Evolutionary conservation across 1,140 invertebrate genomes (phyloP), one percentile per base, ranked within the genome.

Genomic region (Dinoponera quadriceps): DNA sequence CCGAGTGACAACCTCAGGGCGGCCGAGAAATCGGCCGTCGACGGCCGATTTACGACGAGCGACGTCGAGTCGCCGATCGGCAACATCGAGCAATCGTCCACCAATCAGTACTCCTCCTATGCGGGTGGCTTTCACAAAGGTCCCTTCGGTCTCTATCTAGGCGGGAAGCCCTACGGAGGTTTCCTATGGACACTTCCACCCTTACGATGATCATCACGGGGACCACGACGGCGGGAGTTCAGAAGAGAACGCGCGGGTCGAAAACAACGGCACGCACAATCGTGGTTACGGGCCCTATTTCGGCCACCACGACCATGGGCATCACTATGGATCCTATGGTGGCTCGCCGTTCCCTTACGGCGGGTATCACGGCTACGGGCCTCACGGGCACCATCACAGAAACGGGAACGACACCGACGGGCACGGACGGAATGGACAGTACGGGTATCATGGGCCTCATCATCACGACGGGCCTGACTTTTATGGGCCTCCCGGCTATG

Each of bases 381-480:
- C 29, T n/a, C 62, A 82, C 18, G 68, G 78, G 44, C 55, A 69
- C 0, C 25, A 82, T 38, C 38, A 20, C 14, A n/a, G 38, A 29
- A 72, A 81, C n/a, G 55, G 55, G 16, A 80, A 69, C 29, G 4
- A 48, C 22, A 44, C 72, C 51, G 20, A 29, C 44, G 14, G 18
- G 14, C 18, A 54, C 4, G 3, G 62, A 51, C 9, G 38, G n/a
- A 1, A 44, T 16, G 22, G 33, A 82, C 5, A 14, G 3, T 11
- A 75, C 0, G 69, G 69, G 0, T 74, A 78, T 7, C 63, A 74
- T 7, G 14, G 62, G 9, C 62, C 72, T 55, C 78, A 86, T 25
- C 78, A 86, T 25, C 51, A 82, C n/a, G 62, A 22, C 7, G 85
- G 68, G 9, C 49, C 29, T 18, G 75, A 69, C 44, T 87, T 86